Base-by-base conservation (phyloP, 2,113 vertebrate species). In the Hydrolagus affinis region DNA sequence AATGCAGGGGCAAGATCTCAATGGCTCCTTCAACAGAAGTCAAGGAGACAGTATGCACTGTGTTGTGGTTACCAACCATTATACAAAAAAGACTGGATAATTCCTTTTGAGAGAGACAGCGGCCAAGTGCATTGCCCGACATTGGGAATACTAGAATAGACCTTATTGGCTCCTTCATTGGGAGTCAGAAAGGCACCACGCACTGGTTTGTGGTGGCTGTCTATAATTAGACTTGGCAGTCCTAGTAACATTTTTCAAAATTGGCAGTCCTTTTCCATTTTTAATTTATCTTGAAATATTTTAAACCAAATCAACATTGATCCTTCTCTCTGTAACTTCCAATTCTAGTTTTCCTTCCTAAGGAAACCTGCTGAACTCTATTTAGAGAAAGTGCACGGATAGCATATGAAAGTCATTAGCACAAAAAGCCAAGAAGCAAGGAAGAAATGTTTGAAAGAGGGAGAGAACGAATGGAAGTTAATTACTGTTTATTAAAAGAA, bases 381-480 rank as follows among this genome's bases (percentile, higher is more conserved):
- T 83, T 17, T 15, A 68, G 62, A 25, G 66, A 68, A 66, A 68
- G 60, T 59, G 64, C n/a, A 30, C 32, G 17, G 62, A 10, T 83
- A 66, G 78, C 62, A 66, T 83, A 25, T 83, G 78, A 83, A 83
- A 83, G 78, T 83, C 60, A 83, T 83, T 83, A 83, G 17, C 10
- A 28, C 19, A 60, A 66, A 83, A 66, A 83, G 17, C 32, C 78
- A 64, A 83, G 62, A 66, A 83, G 44, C 6, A 66, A 83, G 17
- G 25, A 80, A 80, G 25, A 80, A 80, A 17, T n/a, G 17, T 32
- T 60, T 77, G 30, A 21, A 60, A 80, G 23, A 30, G 23, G 8
- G 78, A 30, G 44, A 44, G 14, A 75, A 32, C 28, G 32, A 80
- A 8, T 32, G 4, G 62, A 64, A 83, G 30, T 83, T 83, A 28